These are phyloP conservation scores for Pedicia rivosa DNA, from an alignment of 2,888 invertebrate species.

Conservation along the genomic window DNA sequence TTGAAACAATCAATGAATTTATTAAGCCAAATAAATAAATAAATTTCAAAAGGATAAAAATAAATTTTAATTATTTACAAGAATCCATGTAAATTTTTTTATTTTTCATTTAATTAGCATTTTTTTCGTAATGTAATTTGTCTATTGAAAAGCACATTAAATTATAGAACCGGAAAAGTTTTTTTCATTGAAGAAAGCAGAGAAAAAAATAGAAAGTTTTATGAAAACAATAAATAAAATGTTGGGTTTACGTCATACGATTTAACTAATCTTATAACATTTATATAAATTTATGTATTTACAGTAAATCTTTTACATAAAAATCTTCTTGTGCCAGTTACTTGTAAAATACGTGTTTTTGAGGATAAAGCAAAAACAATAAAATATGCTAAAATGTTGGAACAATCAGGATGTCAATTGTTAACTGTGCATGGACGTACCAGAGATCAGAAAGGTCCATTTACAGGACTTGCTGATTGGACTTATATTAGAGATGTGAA, in stretches of 20 bases:
- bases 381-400: conserved; percentile 85
- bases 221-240: no score
- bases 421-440: conserved; percentile 94
- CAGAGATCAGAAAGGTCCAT: conserved; percentile 87
- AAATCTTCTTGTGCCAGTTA: conserved; percentile 73
- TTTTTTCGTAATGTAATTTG: no score
- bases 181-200: no score
- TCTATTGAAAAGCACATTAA: no score
- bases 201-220: no score
- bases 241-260: not conserved
- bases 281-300: conserved; percentile 20
- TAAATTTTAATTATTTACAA: no score
- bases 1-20: no score
- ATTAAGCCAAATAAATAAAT: no score
- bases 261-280: not conserved
- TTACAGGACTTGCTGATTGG: conserved; percentile 93
- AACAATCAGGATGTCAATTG: conserved; percentile 79
- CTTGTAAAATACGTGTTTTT: conserved; percentile 91
- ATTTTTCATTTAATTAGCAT: no score
- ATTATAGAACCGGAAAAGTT: no score
- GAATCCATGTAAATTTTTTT: no score
- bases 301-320: conserved; percentile 52
- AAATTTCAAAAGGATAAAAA: no score
- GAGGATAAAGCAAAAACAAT: conserved; percentile 72
- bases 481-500: conserved; percentile 78